phyloP scores from a whole-genome alignment of 2,888 invertebrate species.

The Tridacna gigas region DNA sequence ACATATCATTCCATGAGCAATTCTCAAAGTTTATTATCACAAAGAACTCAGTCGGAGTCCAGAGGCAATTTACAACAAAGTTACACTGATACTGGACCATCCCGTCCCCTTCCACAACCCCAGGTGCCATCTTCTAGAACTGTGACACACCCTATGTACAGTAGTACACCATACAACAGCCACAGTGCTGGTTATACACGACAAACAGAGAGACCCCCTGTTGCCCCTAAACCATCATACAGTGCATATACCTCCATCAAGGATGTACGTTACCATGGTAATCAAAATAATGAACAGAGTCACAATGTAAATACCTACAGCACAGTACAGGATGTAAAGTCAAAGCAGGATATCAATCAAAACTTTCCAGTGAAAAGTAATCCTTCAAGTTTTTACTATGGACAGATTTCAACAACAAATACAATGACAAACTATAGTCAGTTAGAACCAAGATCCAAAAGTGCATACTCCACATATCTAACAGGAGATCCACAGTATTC shows the following conservation, averaged over 20 bases:
- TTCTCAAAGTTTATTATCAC: constrained; percentile 10
- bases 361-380: background rate
- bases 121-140: constrained; percentile 11
- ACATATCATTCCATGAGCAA: background rate
- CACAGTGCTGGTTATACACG: constrained; percentile 4
- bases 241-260: constrained; percentile 1
- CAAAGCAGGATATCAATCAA: constrained; percentile 40
- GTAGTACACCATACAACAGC: constrained; percentile 33
- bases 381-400: constrained; percentile 42
- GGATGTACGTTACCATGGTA: constrained; percentile 36
- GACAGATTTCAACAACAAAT: constrained; percentile 3
- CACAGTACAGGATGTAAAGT: constrained; percentile 45
- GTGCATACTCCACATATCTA: constrained; percentile 60
- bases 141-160: constrained; percentile 29
- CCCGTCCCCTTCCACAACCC: constrained; percentile 10
- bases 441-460: constrained; percentile 57
- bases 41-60: constrained; percentile 49
- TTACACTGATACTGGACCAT: constrained; percentile 25
- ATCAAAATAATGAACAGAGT: constrained; percentile 5
- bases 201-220: constrained; percentile 38
- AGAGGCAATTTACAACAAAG: constrained; percentile 37
- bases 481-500: constrained; percentile 49
- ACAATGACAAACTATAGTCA: constrained; percentile 9
- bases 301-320: constrained; percentile 30
- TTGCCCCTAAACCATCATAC: constrained; percentile 46